phyloP scores from a whole-genome alignment of 2,113 vertebrate species.

The Toxotes jaculatrix region DNA sequence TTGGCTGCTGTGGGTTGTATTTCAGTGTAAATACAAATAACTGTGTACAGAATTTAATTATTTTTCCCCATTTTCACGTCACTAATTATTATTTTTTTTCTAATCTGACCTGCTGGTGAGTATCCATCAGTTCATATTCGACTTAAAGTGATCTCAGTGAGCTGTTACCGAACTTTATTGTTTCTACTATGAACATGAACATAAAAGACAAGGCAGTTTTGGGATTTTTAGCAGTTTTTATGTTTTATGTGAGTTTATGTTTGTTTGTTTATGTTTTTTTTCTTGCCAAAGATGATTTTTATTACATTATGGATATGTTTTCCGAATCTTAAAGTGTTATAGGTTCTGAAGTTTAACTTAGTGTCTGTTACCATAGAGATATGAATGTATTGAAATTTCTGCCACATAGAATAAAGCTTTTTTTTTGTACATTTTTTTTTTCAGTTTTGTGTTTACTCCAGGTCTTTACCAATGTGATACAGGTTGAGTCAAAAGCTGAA shows the following conservation, averaged over 20 bases:
- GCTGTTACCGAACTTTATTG: neutral
- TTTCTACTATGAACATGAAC: neutral
- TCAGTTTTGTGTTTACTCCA: neutral
- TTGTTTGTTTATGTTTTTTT: neutral
- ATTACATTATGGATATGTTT: neutral
- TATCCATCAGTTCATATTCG: too few species aligned
- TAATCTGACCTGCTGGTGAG: too few species aligned
- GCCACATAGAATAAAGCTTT: constrained; percentile 42
- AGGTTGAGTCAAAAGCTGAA: neutral
- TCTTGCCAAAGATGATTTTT: constrained; percentile 26
- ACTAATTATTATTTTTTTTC: too few species aligned
- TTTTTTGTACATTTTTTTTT: neutral
- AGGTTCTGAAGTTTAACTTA: neutral
- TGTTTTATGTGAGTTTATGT: neutral
- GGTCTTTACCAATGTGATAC: neutral
- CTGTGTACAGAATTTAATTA: too few species aligned
- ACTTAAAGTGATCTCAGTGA: too few species aligned
- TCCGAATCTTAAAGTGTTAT: neutral
- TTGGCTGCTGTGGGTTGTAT: too few species aligned
- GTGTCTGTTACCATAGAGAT: neutral
- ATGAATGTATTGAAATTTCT: neutral
- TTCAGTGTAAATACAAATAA: too few species aligned
- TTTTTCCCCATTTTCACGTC: too few species aligned
- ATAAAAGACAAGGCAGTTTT: neutral
- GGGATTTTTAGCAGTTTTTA: neutral